A percentile compares a stretch with the other conserved stretches of the same genome.
These are phyloP conservation scores for Eristalinus aeneus DNA, from an alignment of 2,888 invertebrate genomes.

Conservation along the genomic window DNA sequence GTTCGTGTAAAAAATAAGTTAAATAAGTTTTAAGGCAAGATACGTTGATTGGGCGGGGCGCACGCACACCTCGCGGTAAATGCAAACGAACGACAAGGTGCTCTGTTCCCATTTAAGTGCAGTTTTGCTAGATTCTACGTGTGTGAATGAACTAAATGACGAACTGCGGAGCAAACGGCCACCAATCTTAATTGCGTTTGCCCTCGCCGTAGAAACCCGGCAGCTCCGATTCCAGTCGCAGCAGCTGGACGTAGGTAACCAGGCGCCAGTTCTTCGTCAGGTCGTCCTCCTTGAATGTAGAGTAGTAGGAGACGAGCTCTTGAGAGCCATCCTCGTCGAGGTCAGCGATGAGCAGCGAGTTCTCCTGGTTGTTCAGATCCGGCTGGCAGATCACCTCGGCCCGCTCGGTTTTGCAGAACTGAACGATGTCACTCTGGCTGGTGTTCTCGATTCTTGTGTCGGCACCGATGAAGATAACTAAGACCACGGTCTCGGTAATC, in stretches of 20 bases:
- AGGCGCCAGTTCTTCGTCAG: constrained; percentile 83
- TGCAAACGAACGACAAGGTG: constrained; percentile 35
- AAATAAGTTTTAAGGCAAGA: constrained; percentile 51
- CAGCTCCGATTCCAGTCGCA: constrained; percentile 87
- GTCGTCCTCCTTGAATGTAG: constrained; percentile 82
- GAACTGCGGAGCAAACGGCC: constrained; percentile 12
- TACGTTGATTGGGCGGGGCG: constrained; percentile 19
- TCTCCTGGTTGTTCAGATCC: constrained; percentile 86
- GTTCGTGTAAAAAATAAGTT: neutral
- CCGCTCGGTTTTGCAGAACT: constrained; percentile 83
- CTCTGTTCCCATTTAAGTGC: constrained; percentile 54
- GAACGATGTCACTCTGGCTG: constrained; percentile 89
- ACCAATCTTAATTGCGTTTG: constrained; percentile 53
- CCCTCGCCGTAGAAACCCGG: constrained; percentile 85
- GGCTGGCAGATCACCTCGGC: constrained; percentile 85
- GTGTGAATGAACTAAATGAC: constrained; percentile 22
- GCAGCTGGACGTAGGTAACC: constrained; percentile 85
- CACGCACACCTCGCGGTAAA: neutral
- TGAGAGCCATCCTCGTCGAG: constrained; percentile 88
- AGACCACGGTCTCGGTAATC: constrained; percentile 87
- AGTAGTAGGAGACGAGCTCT: constrained; percentile 89
- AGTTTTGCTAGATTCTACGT: constrained; percentile 42
- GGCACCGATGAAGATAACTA: constrained; percentile 89
- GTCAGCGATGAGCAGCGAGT: constrained; percentile 88
- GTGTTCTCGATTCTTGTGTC: constrained; percentile 89